These are phyloP conservation scores for Villa cingulata DNA, from an alignment of 2,888 invertebrate genomes.

Conservation along the genomic window DNA sequence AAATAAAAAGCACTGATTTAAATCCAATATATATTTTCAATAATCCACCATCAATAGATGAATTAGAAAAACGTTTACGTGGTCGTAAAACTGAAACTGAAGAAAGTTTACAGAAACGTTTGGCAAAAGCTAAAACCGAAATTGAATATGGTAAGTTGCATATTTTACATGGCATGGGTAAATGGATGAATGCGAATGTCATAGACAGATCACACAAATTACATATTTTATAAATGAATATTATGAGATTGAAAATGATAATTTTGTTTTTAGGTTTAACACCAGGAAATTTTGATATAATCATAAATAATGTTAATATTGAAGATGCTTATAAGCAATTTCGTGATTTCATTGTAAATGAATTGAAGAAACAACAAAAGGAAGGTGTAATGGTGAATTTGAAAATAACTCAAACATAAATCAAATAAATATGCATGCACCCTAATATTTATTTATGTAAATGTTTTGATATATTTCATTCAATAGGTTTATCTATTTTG, in stretches of 20 bases:
- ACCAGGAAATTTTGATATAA: constrained; percentile 68
- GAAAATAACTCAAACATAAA: neutral
- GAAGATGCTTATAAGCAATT: constrained; percentile 66
- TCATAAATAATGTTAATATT: constrained; percentile 70
- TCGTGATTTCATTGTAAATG: constrained; percentile 51
- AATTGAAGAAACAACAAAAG: constrained; percentile 42
- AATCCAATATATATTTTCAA: constrained; percentile 79
- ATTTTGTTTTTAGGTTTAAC: constrained; percentile 39
- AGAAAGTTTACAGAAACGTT: constrained; percentile 63
- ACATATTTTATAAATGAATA: no score
- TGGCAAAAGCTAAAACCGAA: constrained; percentile 66
- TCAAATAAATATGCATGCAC: no score
- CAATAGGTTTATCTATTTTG: no score
- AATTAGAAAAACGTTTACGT: constrained; percentile 58
- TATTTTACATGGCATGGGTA: no score
- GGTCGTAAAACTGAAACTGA: constrained; percentile 82
- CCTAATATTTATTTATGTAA: no score
- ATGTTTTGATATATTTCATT: no score
- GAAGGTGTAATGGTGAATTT: constrained; percentile 34
- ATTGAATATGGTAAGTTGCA: constrained; percentile 68
- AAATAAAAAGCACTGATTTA: constrained; percentile 67
- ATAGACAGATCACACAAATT: no score
- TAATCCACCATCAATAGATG: constrained; percentile 76
- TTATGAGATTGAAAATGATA: no score
- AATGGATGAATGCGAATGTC: no score